Percentiles rank a stretch among this genome's conserved stretches.
These are phyloP conservation scores for Dallia pectoralis DNA, from an alignment of 2,797 vertebrate genomes.

Conservation along the genomic window DNA sequence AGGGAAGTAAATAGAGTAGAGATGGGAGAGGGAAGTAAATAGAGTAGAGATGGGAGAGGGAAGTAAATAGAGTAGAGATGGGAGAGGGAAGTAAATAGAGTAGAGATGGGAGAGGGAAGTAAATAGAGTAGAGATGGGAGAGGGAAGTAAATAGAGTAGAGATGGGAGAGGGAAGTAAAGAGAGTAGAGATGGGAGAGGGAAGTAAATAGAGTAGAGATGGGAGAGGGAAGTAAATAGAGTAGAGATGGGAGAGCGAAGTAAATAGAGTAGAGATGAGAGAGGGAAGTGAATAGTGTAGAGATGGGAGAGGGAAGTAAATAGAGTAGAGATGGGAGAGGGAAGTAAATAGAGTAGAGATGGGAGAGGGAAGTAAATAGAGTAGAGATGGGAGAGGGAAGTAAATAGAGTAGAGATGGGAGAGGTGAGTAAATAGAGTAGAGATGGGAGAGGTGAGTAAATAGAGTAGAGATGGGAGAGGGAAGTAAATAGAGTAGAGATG, in stretches of 20 bases:
- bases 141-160: not conserved
- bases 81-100: not conserved
- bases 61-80: not conserved
- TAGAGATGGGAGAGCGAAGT: not conserved
- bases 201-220: not conserved
- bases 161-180: not conserved
- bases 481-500: not conserved
- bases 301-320: not conserved
- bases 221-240: not conserved
- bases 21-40: not conserved
- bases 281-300: not conserved
- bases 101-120: not conserved
- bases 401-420: conserved; percentile 3
- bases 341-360: not conserved
- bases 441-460: not conserved
- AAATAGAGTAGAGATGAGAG: not conserved
- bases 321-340: not conserved
- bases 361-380: not conserved
- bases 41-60: not conserved
- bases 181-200: not conserved
- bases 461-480: not conserved
- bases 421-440: not conserved
- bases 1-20: not conserved
- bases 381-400: not conserved
- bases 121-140: not conserved